Percentiles rank a stretch among this genome's conserved stretches.
Evolutionary conservation across 2,797 vertebrate species (phyloP).

Genomic region (Odontamblyopus lacepedii): DNA sequence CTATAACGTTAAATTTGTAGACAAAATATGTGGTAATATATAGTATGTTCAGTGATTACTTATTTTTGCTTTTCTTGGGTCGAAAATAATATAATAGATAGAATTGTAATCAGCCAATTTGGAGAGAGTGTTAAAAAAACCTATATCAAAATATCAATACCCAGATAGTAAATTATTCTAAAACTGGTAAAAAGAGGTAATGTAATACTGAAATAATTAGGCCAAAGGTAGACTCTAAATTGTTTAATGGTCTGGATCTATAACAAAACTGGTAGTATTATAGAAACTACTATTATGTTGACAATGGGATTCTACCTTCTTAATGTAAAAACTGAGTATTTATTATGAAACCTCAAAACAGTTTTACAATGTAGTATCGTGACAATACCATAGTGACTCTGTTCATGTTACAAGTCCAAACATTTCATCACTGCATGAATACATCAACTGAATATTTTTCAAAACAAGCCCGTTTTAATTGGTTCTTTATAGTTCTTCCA

Average conservation of each 20-base stretch:
- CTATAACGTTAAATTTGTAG: background rate
- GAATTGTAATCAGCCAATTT: background rate
- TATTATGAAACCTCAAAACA: no score
- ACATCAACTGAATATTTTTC: background rate
- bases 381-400: no score
- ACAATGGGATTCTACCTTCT: background rate
- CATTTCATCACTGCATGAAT: background rate
- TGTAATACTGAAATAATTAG: background rate
- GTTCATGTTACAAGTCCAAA: background rate
- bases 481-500: slow-evolving; percentile 59
- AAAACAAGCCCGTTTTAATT: slow-evolving; percentile 21
- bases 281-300: background rate
- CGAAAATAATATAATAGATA: background rate
- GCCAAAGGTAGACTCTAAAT: background rate
- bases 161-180: background rate
- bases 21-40: background rate
- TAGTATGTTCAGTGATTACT: background rate
- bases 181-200: background rate
- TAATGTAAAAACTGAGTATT: background rate
- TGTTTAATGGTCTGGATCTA: background rate
- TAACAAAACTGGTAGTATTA: background rate
- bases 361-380: background rate
- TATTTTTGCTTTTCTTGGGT: background rate
- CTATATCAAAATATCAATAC: background rate
- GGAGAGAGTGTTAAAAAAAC: background rate